These are phyloP conservation scores for Andricus grossulariae DNA, from an alignment of 1,140 invertebrate species.

Conservation along the genomic window DNA sequence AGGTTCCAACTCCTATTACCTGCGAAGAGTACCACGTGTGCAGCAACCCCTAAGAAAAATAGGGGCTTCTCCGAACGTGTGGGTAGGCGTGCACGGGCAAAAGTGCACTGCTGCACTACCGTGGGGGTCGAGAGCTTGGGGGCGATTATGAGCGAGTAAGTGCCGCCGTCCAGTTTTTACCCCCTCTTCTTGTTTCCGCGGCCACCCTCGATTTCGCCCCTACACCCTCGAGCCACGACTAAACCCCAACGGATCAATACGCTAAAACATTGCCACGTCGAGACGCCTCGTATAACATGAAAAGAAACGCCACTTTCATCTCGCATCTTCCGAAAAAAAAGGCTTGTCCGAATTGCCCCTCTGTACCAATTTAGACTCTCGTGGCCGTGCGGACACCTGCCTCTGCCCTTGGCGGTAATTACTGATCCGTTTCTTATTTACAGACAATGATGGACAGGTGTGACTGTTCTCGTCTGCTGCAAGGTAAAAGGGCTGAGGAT, in stretches of 20 bases:
- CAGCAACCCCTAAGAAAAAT: no score
- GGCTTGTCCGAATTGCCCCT: no score
- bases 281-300: slow-evolving; percentile 62
- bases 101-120: slow-evolving; percentile 60
- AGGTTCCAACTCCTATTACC: no score
- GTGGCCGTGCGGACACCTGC: neutral
- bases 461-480: neutral
- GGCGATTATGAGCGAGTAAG: slow-evolving; percentile 73
- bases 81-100: slow-evolving; percentile 39
- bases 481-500: neutral
- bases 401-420: slow-evolving; percentile 1
- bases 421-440: neutral
- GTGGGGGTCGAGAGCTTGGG: slow-evolving; percentile 53
- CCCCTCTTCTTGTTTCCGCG: slow-evolving; percentile 49
- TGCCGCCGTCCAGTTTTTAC: slow-evolving; percentile 73
- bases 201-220: slow-evolving; percentile 58
- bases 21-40: no score
- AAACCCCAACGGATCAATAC: slow-evolving; percentile 74
- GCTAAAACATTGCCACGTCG: slow-evolving; percentile 74
- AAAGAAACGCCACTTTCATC: slow-evolving; percentile 45
- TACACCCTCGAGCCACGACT: slow-evolving; percentile 61
- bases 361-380: neutral
- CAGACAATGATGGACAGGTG: slow-evolving; percentile 10
- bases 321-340: neutral
- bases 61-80: neutral